Percentiles rank a stretch among this genome's conserved stretches.
These are phyloP conservation scores for Calliphora vomitoria DNA, from an alignment of 2,888 invertebrate genomes.

Conservation along the genomic window DNA sequence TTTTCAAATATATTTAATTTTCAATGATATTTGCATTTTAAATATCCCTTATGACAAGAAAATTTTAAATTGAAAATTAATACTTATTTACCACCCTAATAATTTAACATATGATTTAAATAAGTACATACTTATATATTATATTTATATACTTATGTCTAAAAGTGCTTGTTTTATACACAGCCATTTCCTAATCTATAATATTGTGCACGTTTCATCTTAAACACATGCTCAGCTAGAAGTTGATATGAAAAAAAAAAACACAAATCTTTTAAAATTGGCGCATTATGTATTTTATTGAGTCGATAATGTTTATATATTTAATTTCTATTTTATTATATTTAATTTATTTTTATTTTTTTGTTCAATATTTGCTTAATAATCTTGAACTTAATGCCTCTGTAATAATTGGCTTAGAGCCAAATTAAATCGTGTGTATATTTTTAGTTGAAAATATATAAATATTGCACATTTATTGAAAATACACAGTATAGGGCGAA, in stretches of 20 bases:
- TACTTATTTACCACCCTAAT: no score
- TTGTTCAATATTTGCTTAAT: slow-evolving; percentile 38
- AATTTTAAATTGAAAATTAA: no score
- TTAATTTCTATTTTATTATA: slow-evolving; percentile 30
- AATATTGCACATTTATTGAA: neutral
- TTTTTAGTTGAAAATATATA: neutral
- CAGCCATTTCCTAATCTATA: neutral
- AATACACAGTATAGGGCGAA: neutral
- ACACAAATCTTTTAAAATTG: slow-evolving; percentile 26
- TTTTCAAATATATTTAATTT: no score
- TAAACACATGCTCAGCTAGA: neutral
- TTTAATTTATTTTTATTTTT: slow-evolving; percentile 19
- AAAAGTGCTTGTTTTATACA: neutral
- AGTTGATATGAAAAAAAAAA: neutral
- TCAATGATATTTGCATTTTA: no score
- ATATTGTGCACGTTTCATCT: slow-evolving; percentile 47
- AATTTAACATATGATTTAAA: no score
- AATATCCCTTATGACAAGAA: no score
- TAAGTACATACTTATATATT: no score
- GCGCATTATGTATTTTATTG: slow-evolving; percentile 49
- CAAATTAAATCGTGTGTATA: slow-evolving; percentile 27
- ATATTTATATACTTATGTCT: no score
- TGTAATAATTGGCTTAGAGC: slow-evolving; percentile 58
- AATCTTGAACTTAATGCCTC: slow-evolving; percentile 66
- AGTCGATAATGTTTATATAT: slow-evolving; percentile 37